A percentile compares a stretch with the other conserved stretches of the same genome.
Conservation (phyloP, 2,888 invertebrate genomes). For the Acleris emargana region DNA sequence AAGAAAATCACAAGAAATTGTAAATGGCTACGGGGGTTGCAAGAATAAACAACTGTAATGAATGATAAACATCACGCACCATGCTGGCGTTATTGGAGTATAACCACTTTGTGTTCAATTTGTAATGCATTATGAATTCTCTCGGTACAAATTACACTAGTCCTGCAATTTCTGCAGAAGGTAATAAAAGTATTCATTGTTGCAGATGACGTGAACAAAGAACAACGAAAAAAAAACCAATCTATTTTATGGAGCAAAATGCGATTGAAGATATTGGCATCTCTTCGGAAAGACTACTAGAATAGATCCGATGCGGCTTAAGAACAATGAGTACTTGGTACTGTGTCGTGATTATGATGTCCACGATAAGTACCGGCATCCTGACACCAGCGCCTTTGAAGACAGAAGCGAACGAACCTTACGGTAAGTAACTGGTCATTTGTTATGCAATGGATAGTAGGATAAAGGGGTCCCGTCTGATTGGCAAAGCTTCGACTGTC, state of each 20-base stretch:
- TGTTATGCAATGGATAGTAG: neutral
- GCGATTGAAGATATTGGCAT: constrained; percentile 30
- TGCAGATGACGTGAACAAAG: constrained; percentile 21
- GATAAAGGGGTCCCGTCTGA: too few species aligned
- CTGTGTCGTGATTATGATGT: constrained; percentile 76
- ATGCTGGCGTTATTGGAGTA: neutral
- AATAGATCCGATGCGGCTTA: constrained; percentile 69
- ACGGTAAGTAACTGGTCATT: constrained; percentile 52
- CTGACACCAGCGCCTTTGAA: constrained; percentile 72
- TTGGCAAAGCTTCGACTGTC: too few species aligned
- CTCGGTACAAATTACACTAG: neutral
- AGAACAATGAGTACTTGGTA: constrained; percentile 79
- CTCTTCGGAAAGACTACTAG: constrained; percentile 46
- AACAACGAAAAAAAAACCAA: neutral
- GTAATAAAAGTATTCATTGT: constrained; percentile 27
- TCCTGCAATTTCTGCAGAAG: neutral
- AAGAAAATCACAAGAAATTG: too few species aligned
- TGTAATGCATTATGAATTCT: neutral
- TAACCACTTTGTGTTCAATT: neutral
- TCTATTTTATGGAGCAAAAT: constrained; percentile 9
- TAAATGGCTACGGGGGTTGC: too few species aligned
- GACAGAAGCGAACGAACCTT: constrained; percentile 71
- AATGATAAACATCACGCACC: neutral
- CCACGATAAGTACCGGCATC: constrained; percentile 72
- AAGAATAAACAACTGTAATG: neutral